A percentile compares a stretch with the other conserved stretches of the same genome.
These are phyloP conservation scores for Rhadina sibilatrix DNA, from an alignment of 2,113 vertebrate species.

Conservation along the genomic window DNA sequence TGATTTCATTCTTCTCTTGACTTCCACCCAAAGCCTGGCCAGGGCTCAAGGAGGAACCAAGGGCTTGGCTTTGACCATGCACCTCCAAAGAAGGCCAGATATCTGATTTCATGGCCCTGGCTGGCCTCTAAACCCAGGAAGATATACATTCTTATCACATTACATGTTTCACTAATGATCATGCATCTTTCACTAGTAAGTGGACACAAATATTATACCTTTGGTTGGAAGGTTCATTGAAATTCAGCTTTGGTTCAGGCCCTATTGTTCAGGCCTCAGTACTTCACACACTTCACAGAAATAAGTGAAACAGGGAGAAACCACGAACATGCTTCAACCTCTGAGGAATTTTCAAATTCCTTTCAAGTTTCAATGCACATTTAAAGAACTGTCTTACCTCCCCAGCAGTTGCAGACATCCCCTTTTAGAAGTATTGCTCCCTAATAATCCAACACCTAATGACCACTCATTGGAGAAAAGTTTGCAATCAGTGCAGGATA, in stretches of 20 bases:
- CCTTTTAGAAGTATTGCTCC: not conserved
- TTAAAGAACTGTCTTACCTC: not conserved
- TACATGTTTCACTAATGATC: not conserved
- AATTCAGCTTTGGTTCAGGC: not conserved
- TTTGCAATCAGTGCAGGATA: not conserved
- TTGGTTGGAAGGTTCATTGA: not conserved
- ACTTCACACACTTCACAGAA: not conserved
- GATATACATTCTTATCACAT: not conserved
- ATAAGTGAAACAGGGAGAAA: not conserved
- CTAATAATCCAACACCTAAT: not conserved
- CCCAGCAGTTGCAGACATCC: not conserved
- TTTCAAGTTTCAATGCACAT: not conserved
- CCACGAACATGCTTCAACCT: not conserved
- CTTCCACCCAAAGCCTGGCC: not conserved
- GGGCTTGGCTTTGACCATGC: not conserved
- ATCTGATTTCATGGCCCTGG: not conserved
- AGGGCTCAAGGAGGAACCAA: not conserved
- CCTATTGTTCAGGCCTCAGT: not conserved
- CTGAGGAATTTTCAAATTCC: not conserved
- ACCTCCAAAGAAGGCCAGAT: not conserved
- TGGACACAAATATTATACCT: fast-evolving
- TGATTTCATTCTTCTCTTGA: not conserved
- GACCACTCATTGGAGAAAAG: not conserved
- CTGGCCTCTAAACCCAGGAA: not conserved
- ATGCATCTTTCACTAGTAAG: not conserved